phyloP scores from a whole-genome alignment of 2,797 vertebrate genomes.

The Gallinago stenura region DNA sequence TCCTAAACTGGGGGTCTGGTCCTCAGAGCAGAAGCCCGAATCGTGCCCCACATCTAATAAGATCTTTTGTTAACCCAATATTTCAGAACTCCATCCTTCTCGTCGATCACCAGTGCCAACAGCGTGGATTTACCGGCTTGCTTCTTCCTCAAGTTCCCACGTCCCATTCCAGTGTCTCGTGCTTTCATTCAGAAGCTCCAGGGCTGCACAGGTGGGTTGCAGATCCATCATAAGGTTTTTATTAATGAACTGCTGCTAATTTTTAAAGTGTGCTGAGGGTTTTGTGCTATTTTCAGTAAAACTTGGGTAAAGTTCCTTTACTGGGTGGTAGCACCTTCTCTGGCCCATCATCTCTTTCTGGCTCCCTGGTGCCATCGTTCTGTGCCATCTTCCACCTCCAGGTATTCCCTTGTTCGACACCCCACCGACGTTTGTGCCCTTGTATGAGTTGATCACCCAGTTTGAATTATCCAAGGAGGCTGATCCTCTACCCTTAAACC shows the following conservation, averaged over 20 bases:
- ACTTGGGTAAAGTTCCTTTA: not conserved
- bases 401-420: constrained; percentile 93
- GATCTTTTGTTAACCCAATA: not conserved
- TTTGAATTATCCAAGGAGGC: constrained; percentile 90
- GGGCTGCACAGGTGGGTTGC: constrained; percentile 86
- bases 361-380: not conserved
- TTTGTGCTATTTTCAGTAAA: not conserved
- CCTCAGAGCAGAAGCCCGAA: not conserved
- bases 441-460: constrained; percentile 94
- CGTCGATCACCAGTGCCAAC: constrained; percentile 94
- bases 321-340: not conserved
- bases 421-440: constrained; percentile 84
- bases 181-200: constrained; percentile 93
- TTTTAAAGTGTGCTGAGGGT: accelerated
- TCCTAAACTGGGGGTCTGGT: not conserved
- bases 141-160: constrained; percentile 96
- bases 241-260: not conserved
- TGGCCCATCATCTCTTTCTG: not conserved
- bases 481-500: constrained; percentile 77
- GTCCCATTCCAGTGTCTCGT: constrained; percentile 93
- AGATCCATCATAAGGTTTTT: not conserved
- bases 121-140: constrained; percentile 98
- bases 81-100: constrained; percentile 94
- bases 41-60: not conserved
- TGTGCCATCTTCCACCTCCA: constrained; percentile 59